phyloP scores from a whole-genome alignment of 2,797 vertebrate genomes.

The Galagoides demidoff region DNA sequence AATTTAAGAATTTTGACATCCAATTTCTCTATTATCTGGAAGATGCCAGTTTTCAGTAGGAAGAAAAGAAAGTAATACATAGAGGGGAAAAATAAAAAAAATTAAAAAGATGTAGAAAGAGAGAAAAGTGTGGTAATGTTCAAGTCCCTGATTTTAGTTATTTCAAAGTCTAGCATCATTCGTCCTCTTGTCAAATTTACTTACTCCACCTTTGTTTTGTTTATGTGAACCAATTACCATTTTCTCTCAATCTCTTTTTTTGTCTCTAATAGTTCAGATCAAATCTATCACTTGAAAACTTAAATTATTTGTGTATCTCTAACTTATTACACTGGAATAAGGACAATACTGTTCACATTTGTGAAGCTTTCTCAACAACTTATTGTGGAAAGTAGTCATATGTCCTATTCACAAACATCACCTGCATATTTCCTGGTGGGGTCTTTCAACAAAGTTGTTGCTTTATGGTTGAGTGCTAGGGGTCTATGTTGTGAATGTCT shows the following conservation, averaged over 20 bases:
- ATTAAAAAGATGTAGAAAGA: background rate
- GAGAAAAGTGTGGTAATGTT: background rate
- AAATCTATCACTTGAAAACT: background rate
- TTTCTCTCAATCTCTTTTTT: background rate
- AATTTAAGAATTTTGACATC: background rate
- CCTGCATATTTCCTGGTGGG: background rate
- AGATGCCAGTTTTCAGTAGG: background rate
- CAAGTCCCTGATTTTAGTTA: background rate
- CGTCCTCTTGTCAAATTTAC: background rate
- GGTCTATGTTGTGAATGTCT: background rate
- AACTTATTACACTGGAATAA: background rate
- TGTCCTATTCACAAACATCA: background rate
- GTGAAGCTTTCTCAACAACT: background rate
- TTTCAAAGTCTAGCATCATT: background rate
- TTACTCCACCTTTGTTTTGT: background rate
- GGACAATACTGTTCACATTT: background rate
- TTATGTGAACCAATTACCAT: background rate
- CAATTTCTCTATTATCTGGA: background rate
- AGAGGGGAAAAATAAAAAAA: background rate
- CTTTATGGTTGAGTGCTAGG: background rate
- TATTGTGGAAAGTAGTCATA: conserved; percentile 13
- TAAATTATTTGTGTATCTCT: background rate
- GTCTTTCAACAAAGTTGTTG: background rate
- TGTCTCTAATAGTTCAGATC: background rate
- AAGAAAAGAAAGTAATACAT: background rate